Percentiles rank a stretch among this genome's conserved stretches.
Evolutionary conservation across 2,888 invertebrate genomes (phyloP).

Genomic region (Hofmannophila pseudospretella): DNA sequence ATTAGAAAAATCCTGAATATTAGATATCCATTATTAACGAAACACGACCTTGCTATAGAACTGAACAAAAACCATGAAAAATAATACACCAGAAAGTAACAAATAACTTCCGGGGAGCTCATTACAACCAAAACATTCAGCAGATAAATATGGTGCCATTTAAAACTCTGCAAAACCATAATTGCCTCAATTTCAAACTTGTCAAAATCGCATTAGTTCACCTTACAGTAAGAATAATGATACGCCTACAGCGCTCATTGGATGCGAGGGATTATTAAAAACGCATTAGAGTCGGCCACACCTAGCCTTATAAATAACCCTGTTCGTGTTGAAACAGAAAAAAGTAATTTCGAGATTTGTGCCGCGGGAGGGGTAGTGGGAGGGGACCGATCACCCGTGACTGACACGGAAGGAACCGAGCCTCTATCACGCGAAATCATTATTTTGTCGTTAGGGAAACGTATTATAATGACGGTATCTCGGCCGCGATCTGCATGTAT

Average conservation of each 20-base stretch:
- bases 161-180: conserved; percentile 66
- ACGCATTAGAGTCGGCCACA: conserved; percentile 68
- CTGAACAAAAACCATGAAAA: conserved; percentile 3
- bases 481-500: conserved; percentile 35
- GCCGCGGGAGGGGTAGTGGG: conserved; percentile 27
- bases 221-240: conserved; percentile 54
- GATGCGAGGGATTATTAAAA: conserved; percentile 72
- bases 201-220: conserved; percentile 75
- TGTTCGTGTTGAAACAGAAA: conserved; percentile 62
- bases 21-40: too few relatives aligned
- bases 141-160: conserved; percentile 59
- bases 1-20: too few relatives aligned
- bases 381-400: conserved; percentile 65
- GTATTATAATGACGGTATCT: conserved; percentile 57
- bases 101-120: conserved; percentile 45
- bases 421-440: conserved; percentile 71
- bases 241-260: conserved; percentile 65
- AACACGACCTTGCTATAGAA: background rate
- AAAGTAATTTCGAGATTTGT: conserved; percentile 71
- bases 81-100: conserved; percentile 17
- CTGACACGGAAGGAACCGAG: conserved; percentile 70
- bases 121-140: conserved; percentile 31
- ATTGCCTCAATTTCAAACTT: conserved; percentile 73
- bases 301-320: conserved; percentile 57
- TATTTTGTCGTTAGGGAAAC: conserved; percentile 71